Evolutionary conservation across 2,797 vertebrate genomes (phyloP).

Genomic region (Halcyon leucocephala): DNA sequence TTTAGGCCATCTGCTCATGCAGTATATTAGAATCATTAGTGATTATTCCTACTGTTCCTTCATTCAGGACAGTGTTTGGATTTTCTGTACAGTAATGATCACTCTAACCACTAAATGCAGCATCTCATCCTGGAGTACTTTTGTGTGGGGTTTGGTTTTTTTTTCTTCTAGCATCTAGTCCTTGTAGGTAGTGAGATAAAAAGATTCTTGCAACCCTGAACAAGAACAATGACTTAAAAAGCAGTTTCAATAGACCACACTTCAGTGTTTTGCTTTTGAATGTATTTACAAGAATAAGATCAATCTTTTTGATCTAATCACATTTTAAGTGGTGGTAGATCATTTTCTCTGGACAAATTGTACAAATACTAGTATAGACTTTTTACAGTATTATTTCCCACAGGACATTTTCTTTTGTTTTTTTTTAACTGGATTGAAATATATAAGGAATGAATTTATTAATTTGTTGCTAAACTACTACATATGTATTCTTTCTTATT

Average conservation of each 20-base stretch:
- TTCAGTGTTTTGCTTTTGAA: background rate
- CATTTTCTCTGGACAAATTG: background rate
- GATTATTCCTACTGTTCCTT: slow-evolving; percentile 7
- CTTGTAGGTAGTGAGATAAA: background rate
- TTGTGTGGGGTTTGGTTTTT: background rate
- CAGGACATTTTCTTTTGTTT: too few relatives aligned
- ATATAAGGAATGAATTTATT: background rate
- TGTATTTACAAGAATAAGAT: background rate
- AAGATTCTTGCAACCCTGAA: background rate
- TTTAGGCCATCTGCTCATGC: slow-evolving; percentile 36
- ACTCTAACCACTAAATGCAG: background rate
- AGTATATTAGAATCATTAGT: slow-evolving; percentile 7
- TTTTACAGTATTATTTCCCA: background rate
- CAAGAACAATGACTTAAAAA: background rate
- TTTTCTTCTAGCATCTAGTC: background rate
- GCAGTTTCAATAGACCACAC: background rate
- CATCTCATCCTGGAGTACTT: background rate
- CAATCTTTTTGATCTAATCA: background rate
- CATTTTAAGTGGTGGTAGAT: background rate
- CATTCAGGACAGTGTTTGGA: background rate
- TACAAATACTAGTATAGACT: background rate
- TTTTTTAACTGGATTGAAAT: background rate
- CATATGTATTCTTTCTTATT: background rate
- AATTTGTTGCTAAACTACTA: background rate
- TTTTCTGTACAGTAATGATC: background rate